Percentiles rank a stretch among this genome's conserved stretches.
Conservation (phyloP, 2,113 vertebrate genomes). For the Oncorhynchus masou region DNA sequence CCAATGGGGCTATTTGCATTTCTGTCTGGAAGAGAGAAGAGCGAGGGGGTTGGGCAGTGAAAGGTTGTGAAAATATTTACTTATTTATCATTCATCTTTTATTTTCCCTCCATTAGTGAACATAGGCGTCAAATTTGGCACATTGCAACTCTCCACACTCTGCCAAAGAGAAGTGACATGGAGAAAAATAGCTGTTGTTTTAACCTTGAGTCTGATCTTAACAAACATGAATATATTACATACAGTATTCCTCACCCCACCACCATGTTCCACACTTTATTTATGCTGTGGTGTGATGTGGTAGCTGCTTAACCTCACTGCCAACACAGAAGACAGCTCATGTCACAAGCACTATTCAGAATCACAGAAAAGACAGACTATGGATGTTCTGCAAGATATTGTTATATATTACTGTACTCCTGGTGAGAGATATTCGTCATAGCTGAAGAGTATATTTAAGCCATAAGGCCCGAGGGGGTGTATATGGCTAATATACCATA, state of each 20-base stretch:
- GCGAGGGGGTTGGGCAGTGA: conserved; percentile 33
- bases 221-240: conserved; percentile 72
- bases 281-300: conserved; percentile 51
- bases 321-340: conserved; percentile 23
- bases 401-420: too few species aligned
- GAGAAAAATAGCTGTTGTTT: conserved; percentile 73
- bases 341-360: conserved; percentile 25
- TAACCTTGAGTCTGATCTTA: conserved; percentile 65
- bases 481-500: too few species aligned
- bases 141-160: conserved; percentile 50
- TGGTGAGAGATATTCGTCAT: conserved; percentile 44
- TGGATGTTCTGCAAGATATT: conserved; percentile 11
- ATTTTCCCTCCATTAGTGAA: conserved; percentile 63
- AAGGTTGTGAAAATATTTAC: conserved; percentile 52
- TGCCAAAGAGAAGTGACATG: conserved; percentile 47
- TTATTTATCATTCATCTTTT: conserved; percentile 66
- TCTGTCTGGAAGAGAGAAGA: conserved; percentile 54
- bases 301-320: conserved; percentile 36
- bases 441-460: too few species aligned
- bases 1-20: conserved; percentile 72
- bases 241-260: conserved; percentile 45
- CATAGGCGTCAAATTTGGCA: conserved; percentile 62
- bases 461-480: too few species aligned
- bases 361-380: background rate
- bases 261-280: conserved; percentile 45